Evolutionary conservation across 2,888 invertebrate species (phyloP).

Genomic region (Hecatera dysodea): DNA sequence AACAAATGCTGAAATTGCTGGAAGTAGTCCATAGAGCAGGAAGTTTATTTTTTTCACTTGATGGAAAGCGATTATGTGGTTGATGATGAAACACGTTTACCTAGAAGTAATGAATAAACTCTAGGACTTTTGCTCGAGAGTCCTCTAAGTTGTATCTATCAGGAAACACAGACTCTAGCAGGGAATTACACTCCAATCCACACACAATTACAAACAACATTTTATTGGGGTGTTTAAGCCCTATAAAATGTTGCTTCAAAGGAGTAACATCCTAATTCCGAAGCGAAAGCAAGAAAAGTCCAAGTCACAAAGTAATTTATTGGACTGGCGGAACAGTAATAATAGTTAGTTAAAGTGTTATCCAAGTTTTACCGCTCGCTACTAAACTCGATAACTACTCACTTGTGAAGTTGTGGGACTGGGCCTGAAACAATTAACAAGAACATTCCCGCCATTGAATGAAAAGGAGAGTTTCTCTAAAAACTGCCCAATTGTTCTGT

Average conservation of each 20-base stretch:
- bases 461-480: neutral
- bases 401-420: slow-evolving; percentile 12
- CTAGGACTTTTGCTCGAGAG: no score
- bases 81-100: no score
- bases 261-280: neutral
- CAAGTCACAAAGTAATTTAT: slow-evolving; percentile 24
- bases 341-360: slow-evolving; percentile 33
- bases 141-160: no score
- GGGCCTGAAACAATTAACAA: slow-evolving; percentile 12
- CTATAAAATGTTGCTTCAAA: neutral
- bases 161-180: no score
- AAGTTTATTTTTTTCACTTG: no score
- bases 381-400: slow-evolving; percentile 1
- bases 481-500: no score
- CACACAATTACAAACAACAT: no score
- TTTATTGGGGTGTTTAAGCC: no score
- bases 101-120: no score
- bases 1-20: neutral
- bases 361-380: slow-evolving; percentile 25
- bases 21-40: neutral
- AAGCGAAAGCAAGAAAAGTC: slow-evolving; percentile 15
- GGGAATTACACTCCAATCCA: no score
- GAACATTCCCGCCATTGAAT: neutral
- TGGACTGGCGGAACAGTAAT: slow-evolving; percentile 26
- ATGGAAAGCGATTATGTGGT: no score